Evolutionary conservation across 2,888 invertebrate species (phyloP).

Genomic region (Ophioninae sp.): DNA sequence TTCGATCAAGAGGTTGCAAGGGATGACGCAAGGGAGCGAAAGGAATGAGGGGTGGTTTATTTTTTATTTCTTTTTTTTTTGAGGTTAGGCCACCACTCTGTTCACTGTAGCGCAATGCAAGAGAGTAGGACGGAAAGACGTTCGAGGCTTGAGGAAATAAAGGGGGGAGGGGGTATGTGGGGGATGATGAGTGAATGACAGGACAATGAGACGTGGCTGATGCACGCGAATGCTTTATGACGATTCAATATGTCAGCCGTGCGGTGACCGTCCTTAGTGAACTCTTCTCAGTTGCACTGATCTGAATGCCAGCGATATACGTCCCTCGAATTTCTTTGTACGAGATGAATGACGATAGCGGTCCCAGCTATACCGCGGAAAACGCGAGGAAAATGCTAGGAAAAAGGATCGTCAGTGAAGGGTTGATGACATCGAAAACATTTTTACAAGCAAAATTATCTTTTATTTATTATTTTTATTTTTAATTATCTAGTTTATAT

Average conservation of each 20-base stretch:
- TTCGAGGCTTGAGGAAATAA: conserved; percentile 38
- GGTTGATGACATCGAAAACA: neutral
- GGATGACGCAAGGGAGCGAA: conserved; percentile 60
- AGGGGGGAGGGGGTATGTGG: conserved; percentile 69
- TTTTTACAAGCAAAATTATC: neutral
- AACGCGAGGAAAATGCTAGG: conserved; percentile 8
- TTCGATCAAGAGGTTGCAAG: conserved; percentile 69
- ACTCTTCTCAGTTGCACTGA: conserved; percentile 69
- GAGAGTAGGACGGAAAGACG: conserved; percentile 36
- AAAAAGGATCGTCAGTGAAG: conserved; percentile 20
- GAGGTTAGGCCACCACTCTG: conserved; percentile 35
- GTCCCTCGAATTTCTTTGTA: conserved; percentile 71
- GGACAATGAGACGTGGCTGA: conserved; percentile 79
- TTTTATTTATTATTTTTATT: neutral
- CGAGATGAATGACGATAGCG: conserved; percentile 35
- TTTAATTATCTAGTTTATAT: too few species aligned
- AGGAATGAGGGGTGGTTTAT: conserved; percentile 79
- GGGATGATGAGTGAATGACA: conserved; percentile 81
- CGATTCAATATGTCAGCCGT: conserved; percentile 77
- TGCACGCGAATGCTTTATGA: conserved; percentile 80
- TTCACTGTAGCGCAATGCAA: conserved; percentile 49
- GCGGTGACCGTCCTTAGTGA: conserved; percentile 53
- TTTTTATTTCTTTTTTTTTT: conserved; percentile 44
- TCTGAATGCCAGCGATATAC: conserved; percentile 65
- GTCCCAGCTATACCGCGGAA: conserved; percentile 12